Evolutionary conservation across 2,113 vertebrate genomes (phyloP).

Genomic region (Silurus meridionalis): DNA sequence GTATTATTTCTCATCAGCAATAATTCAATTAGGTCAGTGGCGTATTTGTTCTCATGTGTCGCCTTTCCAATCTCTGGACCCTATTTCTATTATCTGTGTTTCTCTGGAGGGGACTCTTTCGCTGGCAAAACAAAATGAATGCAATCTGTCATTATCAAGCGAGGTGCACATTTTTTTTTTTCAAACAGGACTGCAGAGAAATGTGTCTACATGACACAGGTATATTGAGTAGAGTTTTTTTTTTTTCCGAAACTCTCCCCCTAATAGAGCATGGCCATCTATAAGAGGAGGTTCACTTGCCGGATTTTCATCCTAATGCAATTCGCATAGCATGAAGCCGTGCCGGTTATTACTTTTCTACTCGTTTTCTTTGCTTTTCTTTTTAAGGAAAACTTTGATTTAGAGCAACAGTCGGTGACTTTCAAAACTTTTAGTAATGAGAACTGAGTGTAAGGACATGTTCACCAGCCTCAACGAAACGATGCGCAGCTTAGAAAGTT

Average conservation of each 20-base stretch:
- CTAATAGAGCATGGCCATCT: conserved; percentile 35
- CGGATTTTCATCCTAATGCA: conserved; percentile 39
- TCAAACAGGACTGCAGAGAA: conserved; percentile 39
- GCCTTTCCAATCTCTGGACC: conserved; percentile 50
- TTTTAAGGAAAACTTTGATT: background rate
- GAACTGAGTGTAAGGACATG: background rate
- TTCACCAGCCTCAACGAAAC: background rate
- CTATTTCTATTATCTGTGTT: conserved; percentile 50
- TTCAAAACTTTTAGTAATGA: background rate
- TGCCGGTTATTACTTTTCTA: background rate
- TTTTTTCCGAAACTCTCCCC: background rate
- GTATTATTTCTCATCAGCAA: conserved; percentile 46
- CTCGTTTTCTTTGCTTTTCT: background rate
- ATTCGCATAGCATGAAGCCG: background rate
- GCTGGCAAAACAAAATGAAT: conserved; percentile 49
- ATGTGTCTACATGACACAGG: conserved; percentile 40
- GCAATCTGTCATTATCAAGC: conserved; percentile 53
- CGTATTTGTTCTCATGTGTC: conserved; percentile 51
- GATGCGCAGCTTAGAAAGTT: background rate
- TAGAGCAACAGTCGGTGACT: background rate
- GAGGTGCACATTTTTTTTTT: background rate
- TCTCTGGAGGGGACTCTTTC: conserved; percentile 45
- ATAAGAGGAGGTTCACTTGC: conserved; percentile 24
- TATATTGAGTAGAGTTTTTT: conserved; percentile 24
- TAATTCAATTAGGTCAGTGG: conserved; percentile 50